phyloP scores from a whole-genome alignment of 2,888 invertebrate species.

The Acleris laterana region DNA sequence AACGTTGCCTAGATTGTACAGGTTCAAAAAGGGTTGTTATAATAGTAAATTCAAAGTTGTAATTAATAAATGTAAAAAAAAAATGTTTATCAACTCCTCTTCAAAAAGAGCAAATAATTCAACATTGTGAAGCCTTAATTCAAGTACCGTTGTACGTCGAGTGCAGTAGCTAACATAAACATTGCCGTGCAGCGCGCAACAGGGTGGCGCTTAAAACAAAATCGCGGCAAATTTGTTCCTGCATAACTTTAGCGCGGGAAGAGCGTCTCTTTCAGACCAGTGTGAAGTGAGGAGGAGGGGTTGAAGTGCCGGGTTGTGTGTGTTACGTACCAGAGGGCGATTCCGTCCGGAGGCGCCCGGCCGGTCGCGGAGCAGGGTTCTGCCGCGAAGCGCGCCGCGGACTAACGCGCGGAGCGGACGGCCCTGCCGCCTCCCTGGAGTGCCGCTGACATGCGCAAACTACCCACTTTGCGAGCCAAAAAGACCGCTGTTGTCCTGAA shows the following conservation, averaged over 20 bases:
- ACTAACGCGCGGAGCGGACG: constrained; percentile 26
- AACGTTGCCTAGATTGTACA: too few relatives aligned
- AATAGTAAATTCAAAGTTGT: too few relatives aligned
- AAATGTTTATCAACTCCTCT: neutral
- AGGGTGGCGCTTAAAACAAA: constrained; percentile 29
- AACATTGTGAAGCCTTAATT: constrained; percentile 4
- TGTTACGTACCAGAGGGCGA: constrained; percentile 32
- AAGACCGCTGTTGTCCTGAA: neutral
- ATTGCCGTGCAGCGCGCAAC: constrained; percentile 31
- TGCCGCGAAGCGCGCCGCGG: constrained; percentile 33
- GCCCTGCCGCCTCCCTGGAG: constrained; percentile 17
- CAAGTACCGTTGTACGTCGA: constrained; percentile 19
- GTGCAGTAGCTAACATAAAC: constrained; percentile 29
- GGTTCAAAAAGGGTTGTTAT: too few relatives aligned
- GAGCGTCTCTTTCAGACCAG: neutral
- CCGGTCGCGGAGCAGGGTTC: constrained; percentile 17
- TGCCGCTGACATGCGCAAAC: constrained; percentile 34
- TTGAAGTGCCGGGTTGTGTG: constrained; percentile 2
- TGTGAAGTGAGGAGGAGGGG: neutral
- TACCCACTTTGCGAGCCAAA: constrained; percentile 20
- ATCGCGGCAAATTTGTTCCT: neutral
- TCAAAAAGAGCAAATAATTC: constrained; percentile 1
- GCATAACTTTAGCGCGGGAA: constrained; percentile 4
- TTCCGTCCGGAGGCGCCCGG: constrained; percentile 9
- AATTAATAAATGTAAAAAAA: too few relatives aligned